Evolutionary conservation across 2,888 invertebrate genomes (phyloP).

Genomic region (Camptogramma bilineatum): DNA sequence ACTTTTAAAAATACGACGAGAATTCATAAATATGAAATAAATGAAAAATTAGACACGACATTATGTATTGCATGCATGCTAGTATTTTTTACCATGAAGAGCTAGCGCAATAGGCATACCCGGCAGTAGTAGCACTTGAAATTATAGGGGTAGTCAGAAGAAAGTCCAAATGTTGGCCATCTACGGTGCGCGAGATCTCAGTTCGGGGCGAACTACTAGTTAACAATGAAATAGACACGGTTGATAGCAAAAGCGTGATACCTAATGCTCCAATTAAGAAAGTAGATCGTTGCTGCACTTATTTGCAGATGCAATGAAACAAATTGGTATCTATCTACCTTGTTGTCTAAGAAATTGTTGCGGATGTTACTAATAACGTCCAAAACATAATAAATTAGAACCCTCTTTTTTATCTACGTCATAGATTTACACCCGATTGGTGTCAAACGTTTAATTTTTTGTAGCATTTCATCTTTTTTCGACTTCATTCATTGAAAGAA

Average conservation of each 20-base stretch:
- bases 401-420: neutral
- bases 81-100: too few relatives aligned
- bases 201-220: too few relatives aligned
- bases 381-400: neutral
- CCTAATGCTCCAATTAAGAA: constrained; percentile 22
- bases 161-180: too few relatives aligned
- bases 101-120: too few relatives aligned
- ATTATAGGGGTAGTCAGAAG: too few relatives aligned
- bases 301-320: constrained; percentile 5
- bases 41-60: too few relatives aligned
- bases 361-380: neutral
- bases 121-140: too few relatives aligned
- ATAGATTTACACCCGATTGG: neutral
- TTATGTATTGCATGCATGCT: too few relatives aligned
- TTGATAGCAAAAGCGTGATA: constrained; percentile 18
- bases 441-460: neutral
- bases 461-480: neutral
- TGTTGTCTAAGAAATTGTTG: neutral
- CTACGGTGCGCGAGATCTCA: too few relatives aligned
- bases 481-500: neutral
- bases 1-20: too few relatives aligned
- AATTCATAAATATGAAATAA: too few relatives aligned
- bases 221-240: constrained; percentile 40
- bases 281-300: constrained; percentile 13
- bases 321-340: neutral